phyloP scores from a whole-genome alignment of 2,797 vertebrate species.

The Cyprinodon diabolis region DNA sequence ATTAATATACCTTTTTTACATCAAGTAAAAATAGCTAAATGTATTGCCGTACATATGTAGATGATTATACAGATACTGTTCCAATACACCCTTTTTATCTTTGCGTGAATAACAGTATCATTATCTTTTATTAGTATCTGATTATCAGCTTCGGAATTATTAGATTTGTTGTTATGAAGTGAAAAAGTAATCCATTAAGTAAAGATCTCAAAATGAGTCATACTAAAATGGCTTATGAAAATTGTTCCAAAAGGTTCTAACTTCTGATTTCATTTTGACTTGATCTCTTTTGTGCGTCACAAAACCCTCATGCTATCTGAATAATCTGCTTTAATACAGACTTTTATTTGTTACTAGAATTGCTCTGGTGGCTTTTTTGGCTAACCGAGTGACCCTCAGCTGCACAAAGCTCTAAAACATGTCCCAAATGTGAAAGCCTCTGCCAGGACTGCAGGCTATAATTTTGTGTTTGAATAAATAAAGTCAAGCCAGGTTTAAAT shows the following conservation, averaged over 20 bases:
- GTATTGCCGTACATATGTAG: too few relatives aligned
- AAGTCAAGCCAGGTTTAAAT: constrained; percentile 5
- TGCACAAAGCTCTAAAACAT: constrained; percentile 24
- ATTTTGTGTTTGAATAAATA: constrained; percentile 10
- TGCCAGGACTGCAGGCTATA: constrained; percentile 43
- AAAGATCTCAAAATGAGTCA: neutral
- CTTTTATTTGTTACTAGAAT: constrained; percentile 41
- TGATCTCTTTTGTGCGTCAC: constrained; percentile 25
- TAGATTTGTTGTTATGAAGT: neutral
- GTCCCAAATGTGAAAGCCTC: constrained; percentile 39
- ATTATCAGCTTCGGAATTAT: neutral
- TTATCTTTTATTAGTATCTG: neutral
- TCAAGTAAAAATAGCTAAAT: too few relatives aligned
- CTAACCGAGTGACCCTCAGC: constrained; percentile 50
- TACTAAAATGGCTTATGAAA: neutral
- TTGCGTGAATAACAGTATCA: neutral
- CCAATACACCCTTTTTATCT: neutral
- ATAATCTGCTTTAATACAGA: constrained; percentile 43
- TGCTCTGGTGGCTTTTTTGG: constrained; percentile 47
- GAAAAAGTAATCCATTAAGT: neutral
- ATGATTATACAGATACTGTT: too few relatives aligned
- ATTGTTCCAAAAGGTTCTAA: neutral
- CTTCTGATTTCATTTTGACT: constrained; percentile 26
- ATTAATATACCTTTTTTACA: too few relatives aligned
- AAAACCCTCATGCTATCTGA: constrained; percentile 27